Base-by-base conservation (phyloP, 2,888 invertebrate species). In the Flabesymbios commensalis region DNA sequence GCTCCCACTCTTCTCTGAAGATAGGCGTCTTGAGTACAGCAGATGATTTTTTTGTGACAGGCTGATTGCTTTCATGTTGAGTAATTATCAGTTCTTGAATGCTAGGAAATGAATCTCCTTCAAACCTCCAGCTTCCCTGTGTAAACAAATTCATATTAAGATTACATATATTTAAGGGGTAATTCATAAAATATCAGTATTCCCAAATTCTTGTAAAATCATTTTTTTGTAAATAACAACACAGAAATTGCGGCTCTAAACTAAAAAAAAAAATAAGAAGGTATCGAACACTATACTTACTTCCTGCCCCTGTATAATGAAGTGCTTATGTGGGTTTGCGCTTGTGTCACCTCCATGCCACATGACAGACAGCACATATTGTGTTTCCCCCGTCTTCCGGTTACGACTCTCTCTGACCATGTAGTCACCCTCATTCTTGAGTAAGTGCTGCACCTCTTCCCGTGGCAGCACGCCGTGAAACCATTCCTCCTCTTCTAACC, bases 241-340 rank as follows among this genome's bases (percentile, higher is more conserved):
- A n/a, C n/a, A n/a, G n/a, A n/a, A n/a, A n/a, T n/a, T n/a, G n/a
- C n/a, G n/a, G n/a, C n/a, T n/a, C n/a, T n/a, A n/a, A n/a, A n/a
- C 39, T 39, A 39, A 39, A 39, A 45, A 17, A n/a, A 17, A 14
- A 10, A 22, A 22, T 45, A 19, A 14, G 10, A 22, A 17, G 4
- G 4, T n/a, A 52, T 32, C 3, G 14, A 4, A 32, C 32, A 52
- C 7, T 10, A 53, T 24, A 75, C 83, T 83, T 82, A 93, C 93
- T 87, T 95, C 95, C 2, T 93, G 92, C 19, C 92, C 94, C 86
- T 96, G 96, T 63, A 97, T 94, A 73, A 97, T 96, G 81, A 97
- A 97, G 85, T 97, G 96, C 80, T 94, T 94, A 77, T 95, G 94
- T 24, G 94, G 93, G 63, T 93, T 91, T 7, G 29, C 26, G n/a